Percentiles rank a stretch among this genome's conserved stretches.
These are phyloP conservation scores for Drosophila falleni DNA, from an alignment of 2,888 invertebrate species.

Conservation along the genomic window DNA sequence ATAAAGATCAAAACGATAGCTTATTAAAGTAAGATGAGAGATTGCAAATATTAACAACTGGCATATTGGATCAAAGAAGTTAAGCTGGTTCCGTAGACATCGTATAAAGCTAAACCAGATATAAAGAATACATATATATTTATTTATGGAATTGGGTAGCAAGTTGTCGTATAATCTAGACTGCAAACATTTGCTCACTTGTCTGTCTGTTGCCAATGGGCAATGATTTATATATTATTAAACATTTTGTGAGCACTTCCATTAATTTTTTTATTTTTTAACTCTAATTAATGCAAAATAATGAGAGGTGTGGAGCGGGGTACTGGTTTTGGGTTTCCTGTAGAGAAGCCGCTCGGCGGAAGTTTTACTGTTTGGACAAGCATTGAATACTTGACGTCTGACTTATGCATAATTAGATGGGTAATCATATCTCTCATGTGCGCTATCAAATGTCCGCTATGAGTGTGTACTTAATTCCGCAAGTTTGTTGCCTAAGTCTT, in stretches of 20 bases:
- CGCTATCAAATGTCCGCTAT: conserved; percentile 65
- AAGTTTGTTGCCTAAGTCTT: conserved; percentile 61
- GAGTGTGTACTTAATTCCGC: conserved; percentile 43
- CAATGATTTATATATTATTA: conserved; percentile 61
- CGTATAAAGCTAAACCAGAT: conserved; percentile 23
- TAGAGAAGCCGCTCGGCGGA: conserved; percentile 60
- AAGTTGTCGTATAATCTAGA: conserved; percentile 33
- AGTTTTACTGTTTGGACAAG: conserved; percentile 51
- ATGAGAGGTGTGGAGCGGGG: not conserved
- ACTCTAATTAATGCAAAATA: conserved; percentile 67
- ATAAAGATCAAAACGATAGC: not conserved
- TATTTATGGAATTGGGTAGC: conserved; percentile 49
- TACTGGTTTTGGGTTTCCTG: conserved; percentile 65
- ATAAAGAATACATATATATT: not conserved
- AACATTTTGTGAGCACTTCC: conserved; percentile 57
- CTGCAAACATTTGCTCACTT: conserved; percentile 9
- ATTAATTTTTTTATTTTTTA: conserved; percentile 52
- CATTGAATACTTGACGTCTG: conserved; percentile 54
- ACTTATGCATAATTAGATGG: conserved; percentile 70
- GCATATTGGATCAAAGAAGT: conserved; percentile 13
- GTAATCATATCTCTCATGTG: conserved; percentile 47
- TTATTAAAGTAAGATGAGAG: not conserved
- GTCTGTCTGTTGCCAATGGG: conserved; percentile 2
- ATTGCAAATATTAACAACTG: conserved; percentile 3
- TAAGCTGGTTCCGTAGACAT: conserved; percentile 17